A percentile compares a stretch with the other conserved stretches of the same genome.
Evolutionary conservation across 2,797 vertebrate genomes (phyloP).

Genomic region (Microctenopoma stevenorrisi): DNA sequence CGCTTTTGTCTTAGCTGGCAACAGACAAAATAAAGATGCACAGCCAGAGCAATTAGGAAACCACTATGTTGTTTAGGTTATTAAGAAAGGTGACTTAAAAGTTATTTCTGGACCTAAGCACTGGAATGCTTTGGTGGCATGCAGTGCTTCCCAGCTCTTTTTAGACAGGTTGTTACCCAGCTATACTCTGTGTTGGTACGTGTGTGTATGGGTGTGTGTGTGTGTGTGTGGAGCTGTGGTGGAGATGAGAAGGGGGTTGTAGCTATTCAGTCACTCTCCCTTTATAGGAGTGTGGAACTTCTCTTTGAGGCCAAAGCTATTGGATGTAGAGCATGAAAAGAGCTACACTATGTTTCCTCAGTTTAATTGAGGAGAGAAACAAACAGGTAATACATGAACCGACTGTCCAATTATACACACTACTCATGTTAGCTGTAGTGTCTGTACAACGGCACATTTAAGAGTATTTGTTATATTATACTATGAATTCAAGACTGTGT

Average conservation of each 20-base stretch:
- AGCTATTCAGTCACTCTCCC: conserved; percentile 35
- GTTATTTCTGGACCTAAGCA: conserved; percentile 58
- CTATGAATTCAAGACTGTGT: too few species aligned
- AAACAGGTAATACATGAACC: neutral
- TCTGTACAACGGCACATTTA: neutral
- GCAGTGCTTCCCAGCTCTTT: conserved; percentile 48
- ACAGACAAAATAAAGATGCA: conserved; percentile 28
- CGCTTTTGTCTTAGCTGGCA: conserved; percentile 13
- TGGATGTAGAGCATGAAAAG: conserved; percentile 31
- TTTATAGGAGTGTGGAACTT: conserved; percentile 43
- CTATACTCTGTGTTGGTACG: conserved; percentile 21
- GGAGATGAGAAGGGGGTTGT: conserved; percentile 18
- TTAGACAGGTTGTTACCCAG: conserved; percentile 55
- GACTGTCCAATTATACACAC: neutral
- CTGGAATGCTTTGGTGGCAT: conserved; percentile 36
- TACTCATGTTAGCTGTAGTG: neutral
- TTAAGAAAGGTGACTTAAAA: conserved; percentile 44
- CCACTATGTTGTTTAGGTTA: conserved; percentile 26
- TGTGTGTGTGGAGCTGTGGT: neutral
- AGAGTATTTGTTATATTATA: neutral
- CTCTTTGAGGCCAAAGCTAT: conserved; percentile 31
- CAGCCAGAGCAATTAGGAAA: conserved; percentile 25
- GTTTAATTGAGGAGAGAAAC: neutral
- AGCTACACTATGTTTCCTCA: neutral
- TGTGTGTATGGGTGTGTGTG: conserved; percentile 8